Base-by-base conservation (phyloP, 92 coral and sea anemone genomes). In the Desmophyllum pertusum region DNA sequence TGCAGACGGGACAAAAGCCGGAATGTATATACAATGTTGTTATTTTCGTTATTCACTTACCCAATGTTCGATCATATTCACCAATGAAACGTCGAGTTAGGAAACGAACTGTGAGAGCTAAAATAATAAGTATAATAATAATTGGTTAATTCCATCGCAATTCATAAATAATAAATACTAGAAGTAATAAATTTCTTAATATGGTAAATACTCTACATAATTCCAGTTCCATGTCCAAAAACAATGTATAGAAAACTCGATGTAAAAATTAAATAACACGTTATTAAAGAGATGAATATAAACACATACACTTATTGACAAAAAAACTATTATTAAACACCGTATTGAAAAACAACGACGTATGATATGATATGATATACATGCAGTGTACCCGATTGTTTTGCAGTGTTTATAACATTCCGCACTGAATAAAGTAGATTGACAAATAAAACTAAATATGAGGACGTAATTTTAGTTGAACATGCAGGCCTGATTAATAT, bases 101-200 rank as follows among this genome's bases (percentile, higher is more conserved):
- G 74, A 94, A 88, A 10, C 98, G 92, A 65, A 95, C 98, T 19
- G 98, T 95, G 18, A 95, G 89, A 65, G 98, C 98, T 95, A 37
- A 59, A 89, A 86, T 29, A 89, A 86, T 29, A 27, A 21, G 71
- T 71, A 5, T 14, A 61, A 63, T 18, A 30, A 17, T 30, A 36
- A 46, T 86, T 27, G 42, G 19, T 30, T 65, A 35, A 42, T 51
- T 27, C 43, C 27, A 51, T 45, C 3, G 9, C n/a, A 57, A 33
- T n/a, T 65, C 5, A 65, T 64, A 35, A 67, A 67, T 38, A 21
- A 17, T 18, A 37, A 67, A 36, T 2, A 35, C 70, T 65, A 5
- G 0, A 36, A 33, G n/a, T 36, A 25, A 25, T 31, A n/a, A n/a
- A n/a, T n/a, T n/a, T n/a, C n/a, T 25, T n/a, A 62, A 10, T 62